Evolutionary conservation across 2,888 invertebrate species (phyloP).

Genomic region (Eupeodes latifasciatus): DNA sequence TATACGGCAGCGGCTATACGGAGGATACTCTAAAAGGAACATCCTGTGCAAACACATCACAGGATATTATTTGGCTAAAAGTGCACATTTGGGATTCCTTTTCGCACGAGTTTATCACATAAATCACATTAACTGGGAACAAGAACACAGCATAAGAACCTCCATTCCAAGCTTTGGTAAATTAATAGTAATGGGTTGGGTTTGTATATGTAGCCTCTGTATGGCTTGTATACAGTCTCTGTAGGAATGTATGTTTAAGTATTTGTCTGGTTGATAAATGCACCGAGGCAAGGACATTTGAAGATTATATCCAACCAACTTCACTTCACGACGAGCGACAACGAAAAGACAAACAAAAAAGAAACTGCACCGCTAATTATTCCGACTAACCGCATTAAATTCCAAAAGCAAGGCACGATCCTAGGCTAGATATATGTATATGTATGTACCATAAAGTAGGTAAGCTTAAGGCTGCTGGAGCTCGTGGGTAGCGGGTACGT

Average conservation of each 20-base stretch:
- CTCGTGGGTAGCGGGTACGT: background rate
- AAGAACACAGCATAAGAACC: conserved; percentile 20
- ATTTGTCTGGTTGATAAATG: conserved; percentile 40
- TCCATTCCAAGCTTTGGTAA: conserved; percentile 33
- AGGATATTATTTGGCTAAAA: conserved; percentile 59
- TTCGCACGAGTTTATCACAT: conserved; percentile 49
- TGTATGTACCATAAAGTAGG: too few relatives aligned
- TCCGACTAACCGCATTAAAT: conserved; percentile 50
- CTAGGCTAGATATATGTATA: too few relatives aligned
- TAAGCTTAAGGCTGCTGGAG: too few relatives aligned
- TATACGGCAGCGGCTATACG: background rate
- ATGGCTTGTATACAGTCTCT: too few relatives aligned
- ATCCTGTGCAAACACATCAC: conserved; percentile 26
- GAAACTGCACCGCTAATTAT: conserved; percentile 56
- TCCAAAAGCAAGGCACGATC: background rate
- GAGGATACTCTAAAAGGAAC: conserved; percentile 1
- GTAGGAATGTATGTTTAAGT: conserved; percentile 9
- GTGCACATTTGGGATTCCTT: conserved; percentile 63
- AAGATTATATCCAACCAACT: conserved; percentile 36
- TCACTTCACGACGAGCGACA: background rate
- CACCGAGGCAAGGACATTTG: conserved; percentile 47
- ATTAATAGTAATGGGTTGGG: conserved; percentile 67
- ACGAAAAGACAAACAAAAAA: too few relatives aligned
- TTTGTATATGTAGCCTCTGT: background rate
- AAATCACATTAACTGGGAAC: conserved; percentile 65